phyloP scores from a whole-genome alignment of 2,113 vertebrate species.

The Notarius lentiginosus region DNA sequence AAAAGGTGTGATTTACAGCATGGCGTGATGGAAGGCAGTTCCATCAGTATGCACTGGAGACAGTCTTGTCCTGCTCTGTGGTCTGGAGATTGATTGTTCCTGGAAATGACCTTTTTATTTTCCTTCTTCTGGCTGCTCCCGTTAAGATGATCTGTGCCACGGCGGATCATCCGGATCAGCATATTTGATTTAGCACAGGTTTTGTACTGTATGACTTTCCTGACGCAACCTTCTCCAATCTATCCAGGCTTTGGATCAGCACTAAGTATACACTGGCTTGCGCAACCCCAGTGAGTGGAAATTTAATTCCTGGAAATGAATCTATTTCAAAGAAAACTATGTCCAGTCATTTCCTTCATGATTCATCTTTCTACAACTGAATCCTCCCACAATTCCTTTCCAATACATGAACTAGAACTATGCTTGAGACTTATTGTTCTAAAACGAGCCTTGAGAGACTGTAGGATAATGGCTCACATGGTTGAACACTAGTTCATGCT shows the following conservation, averaged over 20 bases:
- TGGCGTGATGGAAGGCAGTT: background rate
- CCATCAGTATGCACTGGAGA: background rate
- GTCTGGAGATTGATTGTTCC: background rate
- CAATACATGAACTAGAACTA: background rate
- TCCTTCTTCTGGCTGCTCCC: too few species aligned
- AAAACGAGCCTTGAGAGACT: background rate
- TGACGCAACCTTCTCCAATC: too few species aligned
- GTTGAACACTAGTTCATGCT: background rate
- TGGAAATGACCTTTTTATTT: background rate
- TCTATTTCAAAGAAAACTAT: background rate
- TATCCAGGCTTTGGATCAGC: too few species aligned
- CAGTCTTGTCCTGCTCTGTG: background rate
- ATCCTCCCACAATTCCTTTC: background rate
- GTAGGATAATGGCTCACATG: background rate
- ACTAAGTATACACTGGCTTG: too few species aligned
- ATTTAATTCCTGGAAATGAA: slow-evolving; percentile 3
- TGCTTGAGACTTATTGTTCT: background rate
- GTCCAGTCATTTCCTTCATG: background rate
- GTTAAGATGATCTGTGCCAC: too few species aligned
- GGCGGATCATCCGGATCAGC: too few species aligned
- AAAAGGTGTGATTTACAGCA: background rate
- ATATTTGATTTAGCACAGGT: too few species aligned
- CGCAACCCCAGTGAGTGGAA: too few species aligned
- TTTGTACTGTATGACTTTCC: too few species aligned
- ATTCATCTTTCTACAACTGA: slow-evolving; percentile 16